These are phyloP conservation scores for Protophormia terraenovae DNA, from an alignment of 2,888 invertebrate genomes.

Conservation along the genomic window DNA sequence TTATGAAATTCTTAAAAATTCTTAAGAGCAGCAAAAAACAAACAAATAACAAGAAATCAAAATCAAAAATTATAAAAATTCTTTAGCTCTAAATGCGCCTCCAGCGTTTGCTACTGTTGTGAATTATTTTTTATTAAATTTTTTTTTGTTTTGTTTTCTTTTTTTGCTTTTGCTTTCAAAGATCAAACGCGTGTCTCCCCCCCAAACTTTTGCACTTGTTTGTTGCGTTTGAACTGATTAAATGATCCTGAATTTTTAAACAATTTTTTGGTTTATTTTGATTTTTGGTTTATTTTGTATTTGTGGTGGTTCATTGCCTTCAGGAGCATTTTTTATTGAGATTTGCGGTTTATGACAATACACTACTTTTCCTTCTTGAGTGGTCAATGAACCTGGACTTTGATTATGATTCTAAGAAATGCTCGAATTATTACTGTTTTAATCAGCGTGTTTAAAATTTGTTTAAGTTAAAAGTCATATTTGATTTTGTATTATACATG, in stretches of 20 bases:
- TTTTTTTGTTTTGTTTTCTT: background rate
- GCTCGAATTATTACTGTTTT: no score
- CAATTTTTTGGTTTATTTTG: background rate
- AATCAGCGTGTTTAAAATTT: no score
- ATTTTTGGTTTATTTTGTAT: background rate
- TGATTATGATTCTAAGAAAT: no score
- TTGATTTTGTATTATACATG: no score
- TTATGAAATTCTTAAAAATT: background rate
- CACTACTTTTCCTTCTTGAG: background rate
- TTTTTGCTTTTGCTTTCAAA: background rate
- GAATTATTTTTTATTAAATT: no score
- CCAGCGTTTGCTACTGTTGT: background rate
- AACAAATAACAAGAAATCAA: background rate
- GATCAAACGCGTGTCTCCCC: background rate
- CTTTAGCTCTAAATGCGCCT: background rate
- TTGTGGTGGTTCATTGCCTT: background rate
- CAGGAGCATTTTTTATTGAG: background rate
- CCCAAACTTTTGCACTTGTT: background rate
- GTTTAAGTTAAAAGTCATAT: no score
- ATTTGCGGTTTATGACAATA: background rate
- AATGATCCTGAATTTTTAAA: background rate
- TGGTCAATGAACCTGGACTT: background rate
- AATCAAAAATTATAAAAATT: background rate
- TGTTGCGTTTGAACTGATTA: background rate
- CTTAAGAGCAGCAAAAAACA: background rate